Percentiles rank a stretch among this genome's conserved stretches.
phyloP scores from a whole-genome alignment of 2,113 vertebrate genomes.

The Dasypus novemcinctus region DNA sequence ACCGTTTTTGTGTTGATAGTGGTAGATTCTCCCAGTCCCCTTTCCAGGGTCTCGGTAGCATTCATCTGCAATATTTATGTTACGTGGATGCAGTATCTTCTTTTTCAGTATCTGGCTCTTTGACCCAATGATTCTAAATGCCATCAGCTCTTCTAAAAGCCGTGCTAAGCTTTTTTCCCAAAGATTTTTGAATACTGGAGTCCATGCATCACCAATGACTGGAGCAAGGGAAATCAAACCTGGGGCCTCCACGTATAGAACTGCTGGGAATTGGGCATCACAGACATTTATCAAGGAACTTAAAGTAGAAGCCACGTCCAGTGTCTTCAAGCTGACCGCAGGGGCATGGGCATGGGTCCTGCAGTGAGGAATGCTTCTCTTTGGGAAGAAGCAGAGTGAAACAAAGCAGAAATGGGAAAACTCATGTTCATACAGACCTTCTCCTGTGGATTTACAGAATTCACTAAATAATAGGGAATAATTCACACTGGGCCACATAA shows the following conservation, averaged over 20 bases:
- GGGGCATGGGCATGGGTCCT: background rate
- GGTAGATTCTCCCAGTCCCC: background rate
- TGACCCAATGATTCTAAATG: background rate
- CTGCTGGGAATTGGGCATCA: slow-evolving; percentile 1
- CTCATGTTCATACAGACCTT: background rate
- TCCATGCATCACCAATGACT: background rate
- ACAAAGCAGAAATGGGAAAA: background rate
- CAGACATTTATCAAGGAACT: slow-evolving; percentile 38
- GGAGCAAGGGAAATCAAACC: background rate
- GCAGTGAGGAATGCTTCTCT: background rate
- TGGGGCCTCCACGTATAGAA: background rate
- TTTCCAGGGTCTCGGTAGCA: background rate
- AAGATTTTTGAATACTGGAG: background rate
- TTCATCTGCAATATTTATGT: background rate
- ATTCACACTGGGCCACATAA: background rate
- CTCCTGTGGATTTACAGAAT: background rate
- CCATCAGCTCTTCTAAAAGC: background rate
- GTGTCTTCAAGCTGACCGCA: background rate
- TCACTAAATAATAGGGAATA: background rate
- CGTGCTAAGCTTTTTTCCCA: background rate
- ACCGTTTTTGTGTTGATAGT: background rate
- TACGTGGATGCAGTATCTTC: background rate
- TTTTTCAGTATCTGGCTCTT: slow-evolving; percentile 4
- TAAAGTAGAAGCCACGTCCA: background rate
- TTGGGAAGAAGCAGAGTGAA: slow-evolving; percentile 13